A percentile compares a stretch with the other conserved stretches of the same genome.
These are phyloP conservation scores for Pammene fasciana DNA, from an alignment of 2,888 invertebrate genomes.

Conservation along the genomic window DNA sequence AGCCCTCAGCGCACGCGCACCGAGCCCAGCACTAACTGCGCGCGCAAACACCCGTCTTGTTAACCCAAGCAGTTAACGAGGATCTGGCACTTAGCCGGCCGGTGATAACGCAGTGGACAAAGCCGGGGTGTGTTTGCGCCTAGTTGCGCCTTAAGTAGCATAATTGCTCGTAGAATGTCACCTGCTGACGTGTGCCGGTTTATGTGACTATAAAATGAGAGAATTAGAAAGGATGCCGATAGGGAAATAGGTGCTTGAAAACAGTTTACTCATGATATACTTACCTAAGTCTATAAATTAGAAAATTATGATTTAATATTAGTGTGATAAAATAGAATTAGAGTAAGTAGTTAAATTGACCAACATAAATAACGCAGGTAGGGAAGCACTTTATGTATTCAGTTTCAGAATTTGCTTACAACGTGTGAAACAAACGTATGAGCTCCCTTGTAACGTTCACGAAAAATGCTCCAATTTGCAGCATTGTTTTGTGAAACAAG, in stretches of 20 bases:
- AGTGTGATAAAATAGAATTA: too few species aligned
- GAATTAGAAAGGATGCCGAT: neutral
- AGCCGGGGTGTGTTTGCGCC: conserved; percentile 75
- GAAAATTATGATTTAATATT: too few species aligned
- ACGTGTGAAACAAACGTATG: too few species aligned
- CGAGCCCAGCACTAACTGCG: conserved; percentile 42
- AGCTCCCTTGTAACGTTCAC: too few species aligned
- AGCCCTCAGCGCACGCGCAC: conserved; percentile 38
- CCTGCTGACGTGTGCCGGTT: conserved; percentile 47
- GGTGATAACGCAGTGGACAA: conserved; percentile 76
- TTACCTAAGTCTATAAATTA: too few species aligned
- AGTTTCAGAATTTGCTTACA: too few species aligned
- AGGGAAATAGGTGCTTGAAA: too few species aligned
- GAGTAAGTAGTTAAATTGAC: too few species aligned
- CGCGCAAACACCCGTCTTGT: conserved; percentile 66
- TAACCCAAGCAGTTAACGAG: conserved; percentile 81
- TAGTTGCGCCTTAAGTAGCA: conserved; percentile 77
- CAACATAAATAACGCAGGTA: too few species aligned
- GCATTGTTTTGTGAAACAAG: conserved; percentile 45
- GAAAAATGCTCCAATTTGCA: conserved; percentile 8
- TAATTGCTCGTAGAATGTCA: conserved; percentile 78
- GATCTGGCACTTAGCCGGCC: conserved; percentile 77
- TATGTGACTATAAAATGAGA: neutral
- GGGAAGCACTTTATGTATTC: too few species aligned
- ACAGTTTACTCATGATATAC: too few species aligned